Evolutionary conservation across 2,113 vertebrate species (phyloP), one percentile per base, ranked within the genome.

Genomic region (Corynorhinus townsendii): DNA sequence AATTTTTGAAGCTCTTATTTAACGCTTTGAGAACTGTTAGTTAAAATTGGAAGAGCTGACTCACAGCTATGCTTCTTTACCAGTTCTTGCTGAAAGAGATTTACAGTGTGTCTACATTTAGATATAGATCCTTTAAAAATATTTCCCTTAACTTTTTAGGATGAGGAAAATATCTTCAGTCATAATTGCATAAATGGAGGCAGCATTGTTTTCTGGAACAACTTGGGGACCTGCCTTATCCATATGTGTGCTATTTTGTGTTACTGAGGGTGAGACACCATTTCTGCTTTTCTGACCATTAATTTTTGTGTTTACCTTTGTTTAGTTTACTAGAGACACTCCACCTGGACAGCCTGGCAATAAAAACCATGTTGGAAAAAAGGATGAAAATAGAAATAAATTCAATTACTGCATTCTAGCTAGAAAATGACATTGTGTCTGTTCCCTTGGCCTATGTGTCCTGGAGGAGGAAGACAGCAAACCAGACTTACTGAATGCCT

Each of bases 41-140:
- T 93, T 95, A 91, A 38, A 91, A 77, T 89, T 83, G 69, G 84
- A 96, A 97, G 49, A 92, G 54, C 28, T 93, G 81, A 64, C 79
- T 69, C 80, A 26, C 66, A 82, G 49, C 56, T 66, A 38, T 56
- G 20, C 93, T 96, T 62, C 11, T 8, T 87, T 86, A 81, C n/a
- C 10, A 88, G 11, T 64, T 84, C n/a, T 35, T 82, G 16, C 38
- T 95, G 9, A 84, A 62, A 54, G 15, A 43, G 35, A 40, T 88
- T 72, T 76, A 47, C 5, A 59, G 24, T 45, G 17, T 45, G 28
- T 92, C 0, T 80, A 49, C 19, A 68, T 68, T 87, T 64, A 49
- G 19, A 14, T 81, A 14, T 86, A 93, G 11, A 24, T 56, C 10
- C 14, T 59, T 88, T 93, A 49, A 10, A 82, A 73, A 0, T 35